Evolutionary conservation across 2,888 invertebrate species (phyloP), one percentile per base, ranked within the genome.

Genomic region (Brachycybe producta): DNA sequence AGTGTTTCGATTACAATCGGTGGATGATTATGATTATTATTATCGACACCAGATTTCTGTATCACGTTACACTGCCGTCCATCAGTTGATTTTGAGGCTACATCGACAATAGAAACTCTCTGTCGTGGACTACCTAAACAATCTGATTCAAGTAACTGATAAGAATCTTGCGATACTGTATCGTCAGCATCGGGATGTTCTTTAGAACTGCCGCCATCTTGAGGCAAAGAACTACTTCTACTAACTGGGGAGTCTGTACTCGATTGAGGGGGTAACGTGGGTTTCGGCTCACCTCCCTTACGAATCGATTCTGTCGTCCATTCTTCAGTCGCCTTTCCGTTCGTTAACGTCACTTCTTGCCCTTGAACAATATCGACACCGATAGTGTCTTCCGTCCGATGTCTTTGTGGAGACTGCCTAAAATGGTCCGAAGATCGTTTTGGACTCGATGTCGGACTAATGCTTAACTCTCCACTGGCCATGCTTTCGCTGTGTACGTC

Each of bases 101-200:
- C 40, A 5, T 15, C 40, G n/a, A 19, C 40, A 8, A 19, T 23
- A 17, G n/a, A 5, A 3, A 17, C 19, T 21, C 5, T 23, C 21
- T 38, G n/a, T 11, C 8, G 7, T 7, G 38, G 48, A 47, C 42
- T 53, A 36, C 13, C 35, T 44, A 26, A 15, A 21, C 21, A 11
- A 26, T 47, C 47, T 5, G 5, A 23, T 26, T 47, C 55, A 17
- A 51, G 52, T 49, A 61, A 52, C 30, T 54, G 57, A 48, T 61
- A 61, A 5, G 60, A 61, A 48, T 56, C 60, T 45, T 60, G 57
- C 13, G 60, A 61, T 41, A 55, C 53, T 52, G 53, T 57, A 51
- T 59, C 59, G 58, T 62, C 65, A 61, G 64, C 65, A 63, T 62
- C 60, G 59, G 62, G 62, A 53, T 51, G 52, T 53, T 56, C 49